Conservation (phyloP, 2,797 vertebrate species). For the Catamblyrhynchus diadema region DNA sequence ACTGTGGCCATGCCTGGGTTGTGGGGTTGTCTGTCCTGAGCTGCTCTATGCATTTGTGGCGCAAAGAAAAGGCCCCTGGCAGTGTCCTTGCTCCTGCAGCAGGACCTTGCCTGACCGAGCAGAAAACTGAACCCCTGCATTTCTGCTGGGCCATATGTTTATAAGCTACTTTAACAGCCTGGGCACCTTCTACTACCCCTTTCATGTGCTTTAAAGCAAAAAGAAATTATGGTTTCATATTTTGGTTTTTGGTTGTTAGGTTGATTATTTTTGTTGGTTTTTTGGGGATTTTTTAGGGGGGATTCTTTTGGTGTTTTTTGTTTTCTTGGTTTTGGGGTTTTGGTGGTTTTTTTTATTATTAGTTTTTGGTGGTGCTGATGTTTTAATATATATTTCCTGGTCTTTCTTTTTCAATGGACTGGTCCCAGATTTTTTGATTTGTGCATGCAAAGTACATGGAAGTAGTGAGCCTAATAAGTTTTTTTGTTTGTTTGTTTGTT, state of each 20-base stretch:
- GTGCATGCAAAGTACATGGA: background rate
- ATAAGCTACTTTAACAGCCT: background rate
- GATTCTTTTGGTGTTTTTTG: no score
- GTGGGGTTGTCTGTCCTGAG: background rate
- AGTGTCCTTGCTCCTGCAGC: background rate
- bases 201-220: background rate
- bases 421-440: background rate
- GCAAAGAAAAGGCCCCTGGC: background rate
- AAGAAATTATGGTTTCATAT: background rate
- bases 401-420: background rate
- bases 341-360: background rate
- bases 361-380: no score
- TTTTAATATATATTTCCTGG: background rate
- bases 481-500: no score
- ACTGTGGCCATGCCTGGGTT: background rate
- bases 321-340: no score
- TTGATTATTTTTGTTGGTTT: no score
- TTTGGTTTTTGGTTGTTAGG: background rate
- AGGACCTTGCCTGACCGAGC: background rate
- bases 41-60: background rate
- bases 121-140: background rate
- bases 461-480: background rate
- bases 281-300: fast-evolving
- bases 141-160: background rate
- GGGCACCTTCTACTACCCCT: background rate